Conservation (phyloP, 2,113 vertebrate genomes). For the Sinocyclocheilus rhinocerous region DNA sequence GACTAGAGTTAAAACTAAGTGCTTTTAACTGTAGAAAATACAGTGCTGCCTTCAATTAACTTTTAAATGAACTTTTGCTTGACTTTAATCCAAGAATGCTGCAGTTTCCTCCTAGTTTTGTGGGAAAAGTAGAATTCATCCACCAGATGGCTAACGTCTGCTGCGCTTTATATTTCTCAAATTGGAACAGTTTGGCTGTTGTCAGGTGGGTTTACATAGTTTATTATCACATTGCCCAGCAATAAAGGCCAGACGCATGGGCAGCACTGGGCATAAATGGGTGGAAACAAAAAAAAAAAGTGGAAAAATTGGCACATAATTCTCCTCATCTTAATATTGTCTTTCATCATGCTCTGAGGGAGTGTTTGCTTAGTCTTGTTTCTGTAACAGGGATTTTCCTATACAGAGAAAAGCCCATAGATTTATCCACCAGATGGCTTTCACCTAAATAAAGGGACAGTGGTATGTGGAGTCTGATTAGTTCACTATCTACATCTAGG, state of each 20-base stretch:
- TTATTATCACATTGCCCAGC: background rate
- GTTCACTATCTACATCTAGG: constrained; percentile 39
- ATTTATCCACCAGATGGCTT: background rate
- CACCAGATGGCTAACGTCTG: constrained; percentile 64
- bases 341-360: background rate
- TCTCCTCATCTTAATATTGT: constrained; percentile 16
- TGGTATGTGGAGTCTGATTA: constrained; percentile 1
- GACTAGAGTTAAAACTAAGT: background rate
- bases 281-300: background rate
- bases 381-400: background rate
- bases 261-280: background rate
- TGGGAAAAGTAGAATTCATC: constrained; percentile 50
- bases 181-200: background rate
- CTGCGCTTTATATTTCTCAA: background rate
- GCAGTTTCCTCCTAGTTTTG: constrained; percentile 37
- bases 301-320: background rate
- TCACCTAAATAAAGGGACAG: constrained; percentile 28
- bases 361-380: constrained; percentile 16
- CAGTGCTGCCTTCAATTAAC: background rate
- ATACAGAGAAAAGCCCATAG: background rate
- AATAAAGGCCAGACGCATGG: constrained; percentile 7
- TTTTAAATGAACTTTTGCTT: background rate
- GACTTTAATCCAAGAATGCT: background rate
- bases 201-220: background rate
- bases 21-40: background rate